Evolutionary conservation across 2,797 vertebrate genomes (phyloP), one percentile per base, ranked within the genome.

Genomic region (Lateolabrax maculatus): DNA sequence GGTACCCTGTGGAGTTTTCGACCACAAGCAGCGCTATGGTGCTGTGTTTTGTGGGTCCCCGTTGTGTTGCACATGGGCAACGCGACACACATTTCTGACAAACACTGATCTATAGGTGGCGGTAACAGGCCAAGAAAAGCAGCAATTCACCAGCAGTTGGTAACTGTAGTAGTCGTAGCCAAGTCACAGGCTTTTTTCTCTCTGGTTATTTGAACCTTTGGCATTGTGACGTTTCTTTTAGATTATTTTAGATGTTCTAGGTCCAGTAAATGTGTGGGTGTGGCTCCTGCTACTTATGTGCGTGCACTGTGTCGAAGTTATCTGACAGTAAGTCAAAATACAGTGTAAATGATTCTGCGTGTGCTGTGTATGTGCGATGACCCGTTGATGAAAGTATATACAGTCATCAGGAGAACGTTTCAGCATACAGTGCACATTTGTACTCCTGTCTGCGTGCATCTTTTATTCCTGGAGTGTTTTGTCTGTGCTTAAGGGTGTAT

Each of bases 401-500:
- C 39, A 58, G 15, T 57, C 19, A 56, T 49, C 58, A 37, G 41
- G 57, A 71, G 43, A 67, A 57, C 48, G 46, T 62, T 4, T 7
- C 37, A 65, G 56, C 44, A 1, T 25, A 44, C 13, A 37, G 3
- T 10, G 12, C 15, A 51, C 34, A 21, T 65, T 51, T 61, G 15
- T 46, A 46, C 49, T 27, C 23, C 46, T 39, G 43, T 46, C 43
- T 31, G 19, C 53, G 66, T 25, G 7, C 29, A 43, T 29, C 58
- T 57, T 71, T 77, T 51, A 65, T 63, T 79, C 39, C 55, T 56
- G 39, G 6, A 37, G 39, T 48, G 53, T 76, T 48, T 48, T 37
- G 39, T 72, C 63, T 61, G 41, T 62, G 53, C 71, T 81, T 46
- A 19, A 64, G 75, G 75, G 21, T 79, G 70, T 41, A 34, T 81